Base-by-base conservation (phyloP, 2,113 vertebrate genomes). In the Alligator mississippiensis region DNA sequence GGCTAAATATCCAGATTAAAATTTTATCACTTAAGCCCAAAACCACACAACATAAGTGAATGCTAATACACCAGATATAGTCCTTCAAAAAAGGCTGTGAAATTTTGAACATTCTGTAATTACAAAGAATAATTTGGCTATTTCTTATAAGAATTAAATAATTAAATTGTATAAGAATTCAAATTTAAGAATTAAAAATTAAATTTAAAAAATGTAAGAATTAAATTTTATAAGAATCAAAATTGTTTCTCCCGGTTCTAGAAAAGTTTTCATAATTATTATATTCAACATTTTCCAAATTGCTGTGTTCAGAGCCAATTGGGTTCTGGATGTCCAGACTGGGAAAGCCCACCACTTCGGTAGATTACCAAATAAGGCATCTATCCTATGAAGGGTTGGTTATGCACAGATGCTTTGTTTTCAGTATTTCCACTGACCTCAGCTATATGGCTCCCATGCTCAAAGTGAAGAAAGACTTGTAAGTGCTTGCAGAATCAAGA, bases 391-490 rank as follows among this genome's bases (percentile, higher is more conserved):
- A 34, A 68, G 21, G 55, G 6, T 68, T 21, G 55, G 6, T 68
- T 21, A 30, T n/a, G 28, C 3, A 0, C 2, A 15, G 1, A 8
- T 3, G 2, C 9, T 28, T 11, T 47, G 76, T 30, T 76, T 11
- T 21, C 59, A 70, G 7, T 1, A n/a, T 17, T 11, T 2, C 25
- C n/a, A 28, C 38, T 86, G 9, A 77, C 77, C 30, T 16, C 61
- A 77, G 64, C 47, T 70, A 16, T 17, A 34, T 70, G 10, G 30
- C 68, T 70, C 18, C 27, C 13, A 1, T 34, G 22, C 25, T 63
- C 61, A 19, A 12, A 5, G 17, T 17, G 15, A 70, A 57, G 80
- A 74, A 25, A 0, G 0, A 11, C 3, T 66, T 1, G 1, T 1
- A 1, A 22, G 30, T 0, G 17, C 55, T 72, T 16, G 5, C 68